These are phyloP conservation scores for Spilarctia lutea DNA, from an alignment of 2,888 invertebrate genomes.

Conservation along the genomic window DNA sequence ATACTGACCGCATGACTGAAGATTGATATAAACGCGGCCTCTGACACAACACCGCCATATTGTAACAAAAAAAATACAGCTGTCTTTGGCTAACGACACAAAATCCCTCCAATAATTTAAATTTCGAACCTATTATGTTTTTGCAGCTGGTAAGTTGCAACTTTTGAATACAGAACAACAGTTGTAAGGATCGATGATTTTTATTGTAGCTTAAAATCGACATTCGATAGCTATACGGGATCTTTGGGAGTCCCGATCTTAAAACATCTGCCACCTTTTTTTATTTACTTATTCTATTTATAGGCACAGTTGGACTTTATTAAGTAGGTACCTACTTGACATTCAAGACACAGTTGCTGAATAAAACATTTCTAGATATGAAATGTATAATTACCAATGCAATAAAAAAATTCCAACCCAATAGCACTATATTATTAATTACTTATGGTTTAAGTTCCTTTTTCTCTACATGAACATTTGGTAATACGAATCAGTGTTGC, in stretches of 20 bases:
- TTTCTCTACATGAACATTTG: background rate
- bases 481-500: background rate
- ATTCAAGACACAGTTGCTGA: background rate
- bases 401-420: too few relatives aligned
- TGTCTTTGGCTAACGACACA: background rate
- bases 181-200: background rate
- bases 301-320: conserved; percentile 8
- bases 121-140: conserved; percentile 29
- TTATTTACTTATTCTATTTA: conserved; percentile 16
- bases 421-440: background rate
- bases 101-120: conserved; percentile 27
- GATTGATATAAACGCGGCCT: conserved; percentile 4
- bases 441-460: background rate
- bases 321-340: background rate
- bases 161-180: conserved; percentile 13
- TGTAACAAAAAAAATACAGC: background rate
- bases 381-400: background rate
- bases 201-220: background rate
- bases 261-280: conserved; percentile 38
- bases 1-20: conserved; percentile 24
- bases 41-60: conserved; percentile 2
- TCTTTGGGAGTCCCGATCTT: conserved; percentile 31
- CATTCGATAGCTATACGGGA: background rate
- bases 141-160: conserved; percentile 18
- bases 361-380: background rate